phyloP scores from a whole-genome alignment of 2,888 invertebrate species.

The Lamellibrachia satsuma region DNA sequence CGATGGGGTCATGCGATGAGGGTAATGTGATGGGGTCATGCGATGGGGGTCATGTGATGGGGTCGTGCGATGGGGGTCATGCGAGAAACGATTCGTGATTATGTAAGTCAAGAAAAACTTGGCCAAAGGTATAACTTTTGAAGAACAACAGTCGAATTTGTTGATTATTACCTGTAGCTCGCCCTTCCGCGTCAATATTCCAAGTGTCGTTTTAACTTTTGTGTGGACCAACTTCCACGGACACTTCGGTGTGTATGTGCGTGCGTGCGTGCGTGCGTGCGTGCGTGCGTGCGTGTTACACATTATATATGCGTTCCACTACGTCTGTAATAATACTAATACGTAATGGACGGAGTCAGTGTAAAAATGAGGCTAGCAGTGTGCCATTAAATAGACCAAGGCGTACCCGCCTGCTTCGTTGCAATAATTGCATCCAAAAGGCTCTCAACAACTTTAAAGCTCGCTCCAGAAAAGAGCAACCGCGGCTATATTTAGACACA shows the following conservation, averaged over 20 bases:
- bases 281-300: background rate
- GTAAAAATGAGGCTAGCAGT: background rate
- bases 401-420: background rate
- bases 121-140: background rate
- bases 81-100: background rate
- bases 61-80: background rate
- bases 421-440: background rate
- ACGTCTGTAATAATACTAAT: background rate
- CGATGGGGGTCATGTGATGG: background rate
- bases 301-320: too few species aligned
- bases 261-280: background rate
- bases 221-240: too few species aligned
- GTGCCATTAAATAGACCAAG: background rate
- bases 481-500: background rate
- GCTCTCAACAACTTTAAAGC: background rate
- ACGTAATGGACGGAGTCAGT: too few species aligned
- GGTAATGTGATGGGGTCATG: background rate
- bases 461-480: background rate
- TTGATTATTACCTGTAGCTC: background rate
- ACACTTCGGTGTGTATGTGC: background rate
- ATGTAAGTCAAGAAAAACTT: background rate
- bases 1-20: background rate
- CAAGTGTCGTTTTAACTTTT: background rate
- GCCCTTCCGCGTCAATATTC: background rate
- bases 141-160: background rate